Percentiles rank a stretch among this genome's conserved stretches.
phyloP scores from a whole-genome alignment of 2,113 vertebrate species.

The Seriola aureovittata region DNA sequence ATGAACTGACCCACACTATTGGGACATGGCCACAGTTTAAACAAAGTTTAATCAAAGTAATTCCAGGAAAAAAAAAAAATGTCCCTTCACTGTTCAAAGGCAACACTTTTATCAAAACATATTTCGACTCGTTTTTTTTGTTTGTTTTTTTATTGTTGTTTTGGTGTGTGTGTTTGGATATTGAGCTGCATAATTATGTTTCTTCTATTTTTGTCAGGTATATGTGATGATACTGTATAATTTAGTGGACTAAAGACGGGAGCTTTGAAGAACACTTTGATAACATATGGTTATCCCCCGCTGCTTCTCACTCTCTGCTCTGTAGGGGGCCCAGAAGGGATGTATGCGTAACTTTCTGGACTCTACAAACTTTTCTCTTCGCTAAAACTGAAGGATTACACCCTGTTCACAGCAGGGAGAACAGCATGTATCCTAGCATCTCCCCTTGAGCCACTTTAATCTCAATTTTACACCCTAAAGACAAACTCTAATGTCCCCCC shows the following conservation, averaged over 20 bases:
- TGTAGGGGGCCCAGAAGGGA: slow-evolving; percentile 74
- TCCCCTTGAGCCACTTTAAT: slow-evolving; percentile 67
- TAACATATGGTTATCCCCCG: slow-evolving; percentile 77
- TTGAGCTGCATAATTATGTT: slow-evolving; percentile 40
- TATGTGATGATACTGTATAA: slow-evolving; percentile 71
- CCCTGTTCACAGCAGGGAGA: slow-evolving; percentile 74
- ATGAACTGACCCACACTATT: slow-evolving; percentile 52
- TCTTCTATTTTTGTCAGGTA: slow-evolving; percentile 68
- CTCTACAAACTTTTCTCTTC: slow-evolving; percentile 79
- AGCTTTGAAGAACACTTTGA: slow-evolving; percentile 79
- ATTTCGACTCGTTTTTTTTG: slow-evolving; percentile 21
- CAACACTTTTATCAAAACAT: slow-evolving; percentile 12
- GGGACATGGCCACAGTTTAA: slow-evolving; percentile 17
- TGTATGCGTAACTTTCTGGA: slow-evolving; percentile 75
- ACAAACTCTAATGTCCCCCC: slow-evolving; percentile 28
- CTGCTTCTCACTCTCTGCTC: slow-evolving; percentile 74
- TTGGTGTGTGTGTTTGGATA: not conserved
- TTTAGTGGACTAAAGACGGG: slow-evolving; percentile 56
- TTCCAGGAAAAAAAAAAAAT: not conserved
- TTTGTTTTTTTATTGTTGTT: not conserved
- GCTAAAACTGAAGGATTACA: slow-evolving; percentile 80
- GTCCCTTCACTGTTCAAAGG: slow-evolving; percentile 20
- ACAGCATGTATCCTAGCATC: slow-evolving; percentile 70
- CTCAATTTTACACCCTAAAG: slow-evolving; percentile 58
- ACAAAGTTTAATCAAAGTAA: slow-evolving; percentile 33